Evolutionary conservation across 2,113 vertebrate species (phyloP).

Genomic region (Bubo bubo): DNA sequence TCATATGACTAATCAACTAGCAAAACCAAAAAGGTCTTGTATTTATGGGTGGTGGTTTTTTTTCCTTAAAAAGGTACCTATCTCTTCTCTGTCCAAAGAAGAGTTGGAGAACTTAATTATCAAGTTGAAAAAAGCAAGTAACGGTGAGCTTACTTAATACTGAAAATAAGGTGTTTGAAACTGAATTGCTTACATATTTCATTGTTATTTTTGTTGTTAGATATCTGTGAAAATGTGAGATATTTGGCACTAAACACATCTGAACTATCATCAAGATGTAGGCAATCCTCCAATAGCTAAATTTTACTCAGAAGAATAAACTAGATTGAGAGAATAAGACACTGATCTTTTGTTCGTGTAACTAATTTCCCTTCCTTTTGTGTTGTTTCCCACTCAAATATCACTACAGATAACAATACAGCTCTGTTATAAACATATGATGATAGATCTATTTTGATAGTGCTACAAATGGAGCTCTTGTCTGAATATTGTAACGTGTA

Average conservation of each 20-base stretch:
- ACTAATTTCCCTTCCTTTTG: background rate
- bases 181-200: background rate
- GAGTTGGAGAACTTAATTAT: conserved; percentile 81
- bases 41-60: background rate
- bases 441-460: background rate
- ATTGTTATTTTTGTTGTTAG: background rate
- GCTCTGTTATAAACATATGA: background rate
- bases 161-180: background rate
- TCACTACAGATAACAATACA: background rate
- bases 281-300: background rate
- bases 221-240: background rate
- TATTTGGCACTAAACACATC: background rate
- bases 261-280: background rate
- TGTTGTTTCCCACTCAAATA: background rate
- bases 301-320: background rate
- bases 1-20: background rate
- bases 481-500: background rate
- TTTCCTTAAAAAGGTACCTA: conserved; percentile 73
- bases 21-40: background rate
- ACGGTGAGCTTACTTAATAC: conserved; percentile 73
- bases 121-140: conserved; percentile 80
- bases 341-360: background rate
- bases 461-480: background rate
- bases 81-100: conserved; percentile 79
- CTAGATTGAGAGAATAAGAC: background rate